Evolutionary conservation across 2,888 invertebrate species (phyloP).

Genomic region (Lycophotia porphyrea): DNA sequence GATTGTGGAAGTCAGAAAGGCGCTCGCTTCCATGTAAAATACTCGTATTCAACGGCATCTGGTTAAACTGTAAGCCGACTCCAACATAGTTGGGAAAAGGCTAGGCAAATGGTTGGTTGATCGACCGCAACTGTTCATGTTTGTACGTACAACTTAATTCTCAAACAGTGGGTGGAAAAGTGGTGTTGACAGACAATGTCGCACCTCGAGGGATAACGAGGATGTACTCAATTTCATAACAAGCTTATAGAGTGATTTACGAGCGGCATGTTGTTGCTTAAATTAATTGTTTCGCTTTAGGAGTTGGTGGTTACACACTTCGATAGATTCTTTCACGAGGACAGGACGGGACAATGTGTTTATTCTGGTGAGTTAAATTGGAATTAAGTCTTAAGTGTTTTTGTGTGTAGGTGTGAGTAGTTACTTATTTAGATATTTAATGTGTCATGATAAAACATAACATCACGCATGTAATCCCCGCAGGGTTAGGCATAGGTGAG

Average conservation of each 20-base stretch:
- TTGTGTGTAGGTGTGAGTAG: neutral
- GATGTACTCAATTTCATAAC: constrained; percentile 61
- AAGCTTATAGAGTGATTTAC: constrained; percentile 51
- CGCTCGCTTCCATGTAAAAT: neutral
- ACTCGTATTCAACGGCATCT: neutral
- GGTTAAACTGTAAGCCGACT: neutral
- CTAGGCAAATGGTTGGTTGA: neutral
- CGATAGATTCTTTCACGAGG: constrained; percentile 5
- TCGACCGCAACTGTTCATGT: neutral
- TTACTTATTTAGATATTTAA: no score
- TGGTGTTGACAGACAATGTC: constrained; percentile 39
- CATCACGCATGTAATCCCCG: no score
- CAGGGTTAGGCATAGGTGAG: no score
- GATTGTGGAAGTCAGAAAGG: neutral
- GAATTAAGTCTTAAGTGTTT: neutral
- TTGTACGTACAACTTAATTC: constrained; percentile 36
- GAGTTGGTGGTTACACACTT: constrained; percentile 21
- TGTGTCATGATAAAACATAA: no score
- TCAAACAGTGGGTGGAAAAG: constrained; percentile 37
- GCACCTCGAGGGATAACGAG: constrained; percentile 49
- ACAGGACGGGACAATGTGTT: constrained; percentile 4
- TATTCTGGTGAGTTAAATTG: constrained; percentile 13
- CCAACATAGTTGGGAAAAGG: neutral
- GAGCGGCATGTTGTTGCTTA: constrained; percentile 26
- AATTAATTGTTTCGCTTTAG: constrained; percentile 41